Evolutionary conservation across 2,797 vertebrate genomes (phyloP).

Genomic region (Gila robusta): DNA sequence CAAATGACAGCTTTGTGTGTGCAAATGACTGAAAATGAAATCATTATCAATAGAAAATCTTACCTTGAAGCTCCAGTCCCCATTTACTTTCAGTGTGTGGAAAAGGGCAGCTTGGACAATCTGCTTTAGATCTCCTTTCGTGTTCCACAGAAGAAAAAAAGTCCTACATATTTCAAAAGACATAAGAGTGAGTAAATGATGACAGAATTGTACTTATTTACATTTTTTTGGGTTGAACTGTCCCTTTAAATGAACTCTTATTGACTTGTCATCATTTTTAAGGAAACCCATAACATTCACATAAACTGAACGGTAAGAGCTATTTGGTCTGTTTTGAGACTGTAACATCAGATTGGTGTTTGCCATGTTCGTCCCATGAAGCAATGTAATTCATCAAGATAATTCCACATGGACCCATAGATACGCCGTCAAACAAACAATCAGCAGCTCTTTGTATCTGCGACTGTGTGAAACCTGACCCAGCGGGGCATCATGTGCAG

Average conservation of each 20-base stretch:
- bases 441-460: constrained; percentile 54
- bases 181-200: background rate
- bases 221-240: background rate
- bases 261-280: background rate
- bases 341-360: constrained; percentile 24
- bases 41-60: background rate
- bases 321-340: constrained; percentile 38
- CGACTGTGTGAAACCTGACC: constrained; percentile 53
- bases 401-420: constrained; percentile 41
- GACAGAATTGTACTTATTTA: background rate
- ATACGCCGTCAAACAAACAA: constrained; percentile 58
- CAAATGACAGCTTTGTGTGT: background rate
- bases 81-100: background rate
- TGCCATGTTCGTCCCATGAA: constrained; percentile 21
- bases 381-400: constrained; percentile 51
- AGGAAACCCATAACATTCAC: background rate
- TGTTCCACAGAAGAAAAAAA: background rate
- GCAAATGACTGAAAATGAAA: background rate
- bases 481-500: constrained; percentile 46
- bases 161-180: background rate
- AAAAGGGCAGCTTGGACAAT: background rate
- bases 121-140: background rate
- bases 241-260: constrained; percentile 1
- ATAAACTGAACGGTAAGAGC: constrained; percentile 4
- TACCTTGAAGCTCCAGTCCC: background rate